These are phyloP conservation scores for Micoletzkya japonica DNA, from an alignment of 2,888 invertebrate species.

Conservation along the genomic window DNA sequence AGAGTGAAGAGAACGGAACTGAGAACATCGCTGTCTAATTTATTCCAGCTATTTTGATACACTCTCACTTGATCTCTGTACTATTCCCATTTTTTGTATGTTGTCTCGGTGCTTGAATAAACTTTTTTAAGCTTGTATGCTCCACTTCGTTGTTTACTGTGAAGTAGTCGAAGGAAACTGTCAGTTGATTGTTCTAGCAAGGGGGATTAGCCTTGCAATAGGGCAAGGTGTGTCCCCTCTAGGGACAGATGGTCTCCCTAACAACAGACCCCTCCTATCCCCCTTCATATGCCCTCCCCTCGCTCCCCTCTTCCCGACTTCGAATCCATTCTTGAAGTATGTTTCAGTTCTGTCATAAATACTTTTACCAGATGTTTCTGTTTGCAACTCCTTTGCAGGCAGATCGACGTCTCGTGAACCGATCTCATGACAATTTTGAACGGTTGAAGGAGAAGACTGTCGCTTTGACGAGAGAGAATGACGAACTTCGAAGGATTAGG, in stretches of 20 bases:
- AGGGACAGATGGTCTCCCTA: background rate
- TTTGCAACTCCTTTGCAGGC: background rate
- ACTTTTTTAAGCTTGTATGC: too few species aligned
- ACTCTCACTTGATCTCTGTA: too few species aligned
- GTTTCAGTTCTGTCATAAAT: background rate
- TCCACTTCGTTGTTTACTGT: too few species aligned
- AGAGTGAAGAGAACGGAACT: constrained; percentile 21
- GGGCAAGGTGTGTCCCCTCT: constrained; percentile 1
- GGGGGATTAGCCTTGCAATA: too few species aligned
- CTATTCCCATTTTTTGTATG: too few species aligned
- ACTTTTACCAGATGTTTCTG: background rate
- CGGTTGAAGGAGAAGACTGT: constrained; percentile 23
- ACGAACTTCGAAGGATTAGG: background rate
- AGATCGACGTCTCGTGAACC: constrained; percentile 9
- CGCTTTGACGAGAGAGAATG: constrained; percentile 12
- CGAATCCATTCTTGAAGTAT: constrained; percentile 15
- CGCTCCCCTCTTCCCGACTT: background rate
- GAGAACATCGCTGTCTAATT: constrained; percentile 24
- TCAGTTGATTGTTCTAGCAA: too few species aligned
- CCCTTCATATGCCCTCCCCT: background rate
- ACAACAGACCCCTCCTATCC: background rate
- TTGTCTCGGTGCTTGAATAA: too few species aligned
- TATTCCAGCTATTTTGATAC: too few species aligned
- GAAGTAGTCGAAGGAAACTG: too few species aligned
- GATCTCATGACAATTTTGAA: constrained; percentile 20